Evolutionary conservation across 1,140 invertebrate genomes (phyloP).

Genomic region (Zaprionus africanus): DNA sequence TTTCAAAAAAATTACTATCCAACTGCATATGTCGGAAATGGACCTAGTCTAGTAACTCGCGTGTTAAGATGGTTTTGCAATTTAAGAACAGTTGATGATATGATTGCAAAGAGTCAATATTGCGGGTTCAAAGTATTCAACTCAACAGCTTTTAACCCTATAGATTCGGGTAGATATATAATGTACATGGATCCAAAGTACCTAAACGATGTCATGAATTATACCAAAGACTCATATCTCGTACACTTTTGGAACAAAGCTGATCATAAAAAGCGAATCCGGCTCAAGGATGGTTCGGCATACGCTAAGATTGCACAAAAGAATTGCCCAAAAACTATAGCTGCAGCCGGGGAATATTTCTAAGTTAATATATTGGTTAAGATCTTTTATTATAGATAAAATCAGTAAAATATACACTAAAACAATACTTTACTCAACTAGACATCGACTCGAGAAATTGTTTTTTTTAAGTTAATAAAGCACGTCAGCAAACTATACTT

Average conservation of each 20-base stretch:
- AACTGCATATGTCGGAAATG: background rate
- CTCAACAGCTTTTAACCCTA: background rate
- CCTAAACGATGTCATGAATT: background rate
- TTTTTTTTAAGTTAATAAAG: too few species aligned
- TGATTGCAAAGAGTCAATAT: background rate
- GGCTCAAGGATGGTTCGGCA: background rate
- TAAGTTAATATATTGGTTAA: background rate
- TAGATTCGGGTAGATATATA: background rate
- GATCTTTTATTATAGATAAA: background rate
- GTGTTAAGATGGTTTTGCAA: background rate
- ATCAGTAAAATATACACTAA: too few species aligned
- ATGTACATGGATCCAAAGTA: background rate
- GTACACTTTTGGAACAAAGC: conserved; percentile 4
- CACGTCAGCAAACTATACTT: too few species aligned
- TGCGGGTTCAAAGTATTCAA: conserved; percentile 21
- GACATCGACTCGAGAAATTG: too few species aligned
- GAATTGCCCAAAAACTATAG: background rate
- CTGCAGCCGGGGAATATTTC: background rate
- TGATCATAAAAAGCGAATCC: background rate
- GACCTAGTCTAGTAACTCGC: background rate
- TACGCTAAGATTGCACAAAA: background rate
- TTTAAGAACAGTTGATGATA: background rate
- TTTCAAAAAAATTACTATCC: background rate
- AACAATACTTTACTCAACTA: background rate
- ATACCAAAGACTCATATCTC: conserved; percentile 3